These are phyloP conservation scores for Oostethus manadensis DNA, from an alignment of 2,113 vertebrate species.

Conservation along the genomic window DNA sequence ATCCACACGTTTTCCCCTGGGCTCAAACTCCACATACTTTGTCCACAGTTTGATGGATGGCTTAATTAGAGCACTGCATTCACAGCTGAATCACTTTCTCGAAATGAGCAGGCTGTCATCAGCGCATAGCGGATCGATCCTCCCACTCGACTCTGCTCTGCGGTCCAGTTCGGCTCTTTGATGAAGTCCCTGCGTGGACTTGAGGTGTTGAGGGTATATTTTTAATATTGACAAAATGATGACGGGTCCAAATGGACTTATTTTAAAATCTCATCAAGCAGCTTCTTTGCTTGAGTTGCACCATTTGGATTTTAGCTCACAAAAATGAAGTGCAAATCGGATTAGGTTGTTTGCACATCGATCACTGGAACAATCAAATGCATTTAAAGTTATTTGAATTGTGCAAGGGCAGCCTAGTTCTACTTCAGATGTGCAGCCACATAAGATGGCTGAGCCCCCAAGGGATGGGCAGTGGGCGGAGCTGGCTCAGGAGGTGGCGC, in stretches of 20 bases:
- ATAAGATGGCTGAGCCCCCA: constrained; percentile 32
- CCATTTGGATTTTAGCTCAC: constrained; percentile 20
- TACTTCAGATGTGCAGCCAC: constrained; percentile 10
- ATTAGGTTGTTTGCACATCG: constrained; percentile 34
- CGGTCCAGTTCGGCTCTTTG: constrained; percentile 47
- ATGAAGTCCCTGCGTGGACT: constrained; percentile 39
- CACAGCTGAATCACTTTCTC: constrained; percentile 43
- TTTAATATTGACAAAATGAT: constrained; percentile 50
- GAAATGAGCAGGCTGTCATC: constrained; percentile 57
- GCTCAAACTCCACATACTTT: constrained; percentile 20
- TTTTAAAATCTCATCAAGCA: constrained; percentile 46
- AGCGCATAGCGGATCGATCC: constrained; percentile 49
- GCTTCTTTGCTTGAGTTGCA: constrained; percentile 17
- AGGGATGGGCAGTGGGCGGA: constrained; percentile 7
- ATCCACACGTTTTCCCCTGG: constrained; percentile 29
- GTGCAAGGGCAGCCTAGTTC: not conserved
- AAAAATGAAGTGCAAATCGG: constrained; percentile 13
- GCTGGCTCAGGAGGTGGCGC: constrained; percentile 18
- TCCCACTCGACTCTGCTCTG: constrained; percentile 25
- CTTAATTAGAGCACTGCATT: constrained; percentile 55
- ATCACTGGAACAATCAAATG: constrained; percentile 27
- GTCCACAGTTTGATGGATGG: constrained; percentile 51
- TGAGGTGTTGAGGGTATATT: constrained; percentile 31
- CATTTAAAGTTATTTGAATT: constrained; percentile 20
- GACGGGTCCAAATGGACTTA: constrained; percentile 48